Conservation (phyloP, 2,888 invertebrate genomes). For the Hedya salicella region DNA sequence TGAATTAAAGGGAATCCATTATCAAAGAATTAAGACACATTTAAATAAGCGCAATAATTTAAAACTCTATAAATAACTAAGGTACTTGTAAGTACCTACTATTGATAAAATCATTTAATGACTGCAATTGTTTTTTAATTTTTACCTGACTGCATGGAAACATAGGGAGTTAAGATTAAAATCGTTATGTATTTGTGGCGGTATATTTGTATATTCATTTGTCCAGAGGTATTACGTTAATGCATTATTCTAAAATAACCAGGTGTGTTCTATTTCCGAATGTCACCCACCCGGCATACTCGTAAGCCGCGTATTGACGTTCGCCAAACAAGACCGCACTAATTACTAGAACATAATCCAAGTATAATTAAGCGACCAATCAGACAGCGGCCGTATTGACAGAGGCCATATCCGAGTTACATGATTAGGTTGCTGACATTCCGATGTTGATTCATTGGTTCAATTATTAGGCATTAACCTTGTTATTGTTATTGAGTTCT, state of each 20-base stretch:
- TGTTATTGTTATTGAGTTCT: slow-evolving; percentile 33
- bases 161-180: no score
- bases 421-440: slow-evolving; percentile 59
- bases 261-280: slow-evolving; percentile 6
- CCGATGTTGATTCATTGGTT: slow-evolving; percentile 58
- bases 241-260: slow-evolving; percentile 11
- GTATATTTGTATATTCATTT: no score
- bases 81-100: no score
- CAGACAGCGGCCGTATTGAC: slow-evolving; percentile 56
- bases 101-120: no score
- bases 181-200: no score
- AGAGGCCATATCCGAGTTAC: slow-evolving; percentile 55
- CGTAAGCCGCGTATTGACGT: slow-evolving; percentile 28
- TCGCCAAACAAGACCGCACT: slow-evolving; percentile 57
- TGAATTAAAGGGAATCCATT: no score
- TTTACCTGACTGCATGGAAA: no score
- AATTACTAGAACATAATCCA: slow-evolving; percentile 71
- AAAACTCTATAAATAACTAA: no score
- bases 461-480: slow-evolving; percentile 51
- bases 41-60: no score
- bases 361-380: slow-evolving; percentile 66
- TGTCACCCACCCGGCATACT: slow-evolving; percentile 40
- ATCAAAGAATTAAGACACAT: no score
- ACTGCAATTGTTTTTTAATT: no score
- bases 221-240: no score